Evolutionary conservation across 1,140 invertebrate genomes (phyloP).

Genomic region (Bombyx mandarina): DNA sequence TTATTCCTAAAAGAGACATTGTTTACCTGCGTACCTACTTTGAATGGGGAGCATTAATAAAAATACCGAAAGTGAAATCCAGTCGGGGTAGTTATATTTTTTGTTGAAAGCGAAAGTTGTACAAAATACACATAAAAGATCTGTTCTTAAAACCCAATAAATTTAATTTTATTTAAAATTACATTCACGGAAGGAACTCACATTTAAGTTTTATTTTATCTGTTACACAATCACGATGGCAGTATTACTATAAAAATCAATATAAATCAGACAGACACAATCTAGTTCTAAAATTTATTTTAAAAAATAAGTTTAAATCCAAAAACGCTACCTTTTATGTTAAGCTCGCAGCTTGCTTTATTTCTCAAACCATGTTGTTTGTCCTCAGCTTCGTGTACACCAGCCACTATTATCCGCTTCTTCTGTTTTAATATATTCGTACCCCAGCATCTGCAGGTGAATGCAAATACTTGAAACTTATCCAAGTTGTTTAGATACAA

Average conservation of each 20-base stretch:
- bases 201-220: not conserved
- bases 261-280: not conserved
- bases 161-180: too few relatives aligned
- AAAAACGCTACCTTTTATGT: conserved; percentile 2
- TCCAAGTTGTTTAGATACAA: conserved; percentile 3
- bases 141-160: too few relatives aligned
- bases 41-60: conserved; percentile 14
- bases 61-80: conserved; percentile 23
- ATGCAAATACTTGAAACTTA: conserved; percentile 20
- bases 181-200: too few relatives aligned
- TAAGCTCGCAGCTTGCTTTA: not conserved
- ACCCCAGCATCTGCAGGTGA: conserved; percentile 12
- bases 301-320: too few relatives aligned
- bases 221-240: not conserved
- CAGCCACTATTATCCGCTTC: conserved; percentile 37
- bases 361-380: conserved; percentile 25
- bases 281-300: too few relatives aligned
- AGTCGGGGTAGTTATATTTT: conserved; percentile 19
- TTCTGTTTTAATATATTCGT: conserved; percentile 26
- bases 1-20: conserved; percentile 11
- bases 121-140: not conserved
- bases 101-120: conserved; percentile 54
- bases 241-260: not conserved
- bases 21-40: conserved; percentile 22
- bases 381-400: conserved; percentile 22